Conservation (phyloP, 2,888 invertebrate genomes). For the Hoplodrina ambigua region DNA sequence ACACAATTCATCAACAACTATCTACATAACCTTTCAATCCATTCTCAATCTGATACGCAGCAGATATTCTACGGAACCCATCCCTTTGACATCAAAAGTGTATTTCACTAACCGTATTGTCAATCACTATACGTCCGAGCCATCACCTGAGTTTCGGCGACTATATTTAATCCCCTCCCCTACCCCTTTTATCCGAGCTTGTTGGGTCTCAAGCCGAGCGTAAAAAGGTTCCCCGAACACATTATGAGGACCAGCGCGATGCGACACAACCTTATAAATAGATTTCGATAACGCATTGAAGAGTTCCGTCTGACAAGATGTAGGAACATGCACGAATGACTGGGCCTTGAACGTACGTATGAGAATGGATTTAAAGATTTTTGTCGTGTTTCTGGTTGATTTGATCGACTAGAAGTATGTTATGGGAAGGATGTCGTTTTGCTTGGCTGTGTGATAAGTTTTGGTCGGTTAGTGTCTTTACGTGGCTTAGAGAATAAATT, state of each 20-base stretch:
- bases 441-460: not conserved
- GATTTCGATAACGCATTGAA: constrained; percentile 63
- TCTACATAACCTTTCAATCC: constrained; percentile 2
- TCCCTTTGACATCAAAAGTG: constrained; percentile 52
- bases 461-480: not conserved
- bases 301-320: constrained; percentile 57
- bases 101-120: constrained; percentile 62
- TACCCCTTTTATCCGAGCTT: constrained; percentile 65
- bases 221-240: constrained; percentile 76
- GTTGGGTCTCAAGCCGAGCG: constrained; percentile 78
- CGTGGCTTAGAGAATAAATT: not conserved
- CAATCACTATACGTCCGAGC: constrained; percentile 57
- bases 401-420: constrained; percentile 31
- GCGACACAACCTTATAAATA: constrained; percentile 64
- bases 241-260: constrained; percentile 62
- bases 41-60: constrained; percentile 15
- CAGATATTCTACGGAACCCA: not conserved
- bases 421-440: constrained; percentile 4
- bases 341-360: constrained; percentile 35
- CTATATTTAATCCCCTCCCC: constrained; percentile 65
- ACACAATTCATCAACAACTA: not conserved
- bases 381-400: constrained; percentile 40
- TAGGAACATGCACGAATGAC: constrained; percentile 35
- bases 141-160: constrained; percentile 67
- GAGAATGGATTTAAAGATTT: constrained; percentile 45